Evolutionary conservation across 2,888 invertebrate genomes (phyloP).

Genomic region (Eurytoma adleriae): DNA sequence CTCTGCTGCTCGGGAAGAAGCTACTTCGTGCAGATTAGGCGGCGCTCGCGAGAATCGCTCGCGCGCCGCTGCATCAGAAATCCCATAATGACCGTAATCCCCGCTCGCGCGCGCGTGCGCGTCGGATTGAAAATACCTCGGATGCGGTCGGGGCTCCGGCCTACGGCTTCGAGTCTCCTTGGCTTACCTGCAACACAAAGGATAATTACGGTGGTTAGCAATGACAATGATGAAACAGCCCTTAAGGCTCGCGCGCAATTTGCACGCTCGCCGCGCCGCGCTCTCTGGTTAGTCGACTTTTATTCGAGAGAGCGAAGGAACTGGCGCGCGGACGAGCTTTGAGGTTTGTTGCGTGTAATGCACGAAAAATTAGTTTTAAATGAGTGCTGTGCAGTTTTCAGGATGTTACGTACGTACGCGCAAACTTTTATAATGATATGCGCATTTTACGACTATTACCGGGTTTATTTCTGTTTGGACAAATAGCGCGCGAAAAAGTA

Average conservation of each 20-base stretch:
- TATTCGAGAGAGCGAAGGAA: too few relatives aligned
- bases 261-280: neutral
- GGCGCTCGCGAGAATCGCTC: slow-evolving; percentile 6
- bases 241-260: slow-evolving; percentile 44
- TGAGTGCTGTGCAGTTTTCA: neutral
- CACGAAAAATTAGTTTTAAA: neutral
- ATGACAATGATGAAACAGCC: slow-evolving; percentile 53
- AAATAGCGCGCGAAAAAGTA: neutral
- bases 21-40: slow-evolving; percentile 35
- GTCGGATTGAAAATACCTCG: slow-evolving; percentile 45
- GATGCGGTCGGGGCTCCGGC: slow-evolving; percentile 14
- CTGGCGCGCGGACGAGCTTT: neutral
- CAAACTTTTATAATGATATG: too few relatives aligned
- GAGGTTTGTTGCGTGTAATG: neutral
- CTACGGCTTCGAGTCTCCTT: neutral
- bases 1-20: neutral
- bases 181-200: slow-evolving; percentile 56
- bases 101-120: neutral
- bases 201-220: slow-evolving; percentile 51
- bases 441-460: too few relatives aligned
- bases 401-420: too few relatives aligned
- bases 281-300: too few relatives aligned
- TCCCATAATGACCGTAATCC: slow-evolving; percentile 40
- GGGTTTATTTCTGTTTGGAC: too few relatives aligned
- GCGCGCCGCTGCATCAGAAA: slow-evolving; percentile 34